A percentile compares a stretch with the other conserved stretches of the same genome.
Conservation (phyloP, 2,113 vertebrate species). For the Platichthys stellatus region DNA sequence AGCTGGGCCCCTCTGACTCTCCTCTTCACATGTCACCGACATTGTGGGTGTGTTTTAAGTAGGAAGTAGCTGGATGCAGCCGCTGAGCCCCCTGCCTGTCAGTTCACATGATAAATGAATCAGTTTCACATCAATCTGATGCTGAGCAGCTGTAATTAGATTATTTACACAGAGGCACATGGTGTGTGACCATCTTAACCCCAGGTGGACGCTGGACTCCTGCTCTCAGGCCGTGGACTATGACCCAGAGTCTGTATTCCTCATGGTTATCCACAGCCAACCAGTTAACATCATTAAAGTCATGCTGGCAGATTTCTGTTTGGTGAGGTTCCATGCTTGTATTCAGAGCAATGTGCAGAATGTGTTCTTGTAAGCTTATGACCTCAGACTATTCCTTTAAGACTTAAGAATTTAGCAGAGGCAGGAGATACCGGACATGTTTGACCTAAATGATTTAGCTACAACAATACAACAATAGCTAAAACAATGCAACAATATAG, state of each 20-base stretch:
- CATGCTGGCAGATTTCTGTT: neutral
- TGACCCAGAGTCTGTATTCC: constrained; percentile 66
- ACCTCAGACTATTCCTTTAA: neutral
- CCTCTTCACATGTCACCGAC: constrained; percentile 48
- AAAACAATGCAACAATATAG: no score
- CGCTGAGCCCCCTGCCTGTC: constrained; percentile 57
- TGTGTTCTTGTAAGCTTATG: neutral
- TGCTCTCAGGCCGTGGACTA: constrained; percentile 35
- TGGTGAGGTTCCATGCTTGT: neutral
- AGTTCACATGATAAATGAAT: constrained; percentile 82
- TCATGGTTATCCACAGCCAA: constrained; percentile 55
- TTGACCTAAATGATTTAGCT: no score
- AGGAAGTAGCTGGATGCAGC: constrained; percentile 39
- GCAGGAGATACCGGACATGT: no score
- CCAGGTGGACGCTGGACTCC: constrained; percentile 69
- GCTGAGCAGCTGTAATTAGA: constrained; percentile 79
- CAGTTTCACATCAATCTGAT: constrained; percentile 80
- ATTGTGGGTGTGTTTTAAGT: constrained; percentile 50
- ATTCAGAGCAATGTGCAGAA: neutral
- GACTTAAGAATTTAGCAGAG: no score
- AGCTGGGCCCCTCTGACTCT: constrained; percentile 39
- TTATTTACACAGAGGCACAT: constrained; percentile 78
- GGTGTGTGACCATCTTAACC: constrained; percentile 68
- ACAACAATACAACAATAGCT: no score
- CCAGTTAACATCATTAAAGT: constrained; percentile 38